phyloP scores from a whole-genome alignment of 1,140 invertebrate genomes.

The Trachymyrmex cornetzi region DNA sequence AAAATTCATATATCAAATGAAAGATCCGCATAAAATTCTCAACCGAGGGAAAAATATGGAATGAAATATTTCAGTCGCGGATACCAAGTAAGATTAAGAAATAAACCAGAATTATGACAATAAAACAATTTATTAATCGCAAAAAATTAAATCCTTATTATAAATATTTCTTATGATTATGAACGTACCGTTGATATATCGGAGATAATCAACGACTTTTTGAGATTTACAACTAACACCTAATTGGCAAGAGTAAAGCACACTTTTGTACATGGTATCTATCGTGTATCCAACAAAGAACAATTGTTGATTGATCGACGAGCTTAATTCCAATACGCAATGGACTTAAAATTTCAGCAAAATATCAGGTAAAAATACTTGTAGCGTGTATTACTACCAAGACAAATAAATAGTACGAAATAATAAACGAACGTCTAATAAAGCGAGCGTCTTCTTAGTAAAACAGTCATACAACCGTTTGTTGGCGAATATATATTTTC shows the following conservation, averaged over 20 bases:
- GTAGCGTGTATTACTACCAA: background rate
- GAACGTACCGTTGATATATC: slow-evolving; percentile 47
- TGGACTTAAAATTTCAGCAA: background rate
- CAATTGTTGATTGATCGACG: slow-evolving; percentile 63
- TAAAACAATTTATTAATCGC: slow-evolving; percentile 1
- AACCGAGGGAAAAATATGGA: background rate
- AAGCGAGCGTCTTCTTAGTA: background rate
- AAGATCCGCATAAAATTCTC: background rate
- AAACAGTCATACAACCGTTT: background rate
- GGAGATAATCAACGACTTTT: slow-evolving; percentile 42
- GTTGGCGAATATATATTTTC: slow-evolving; percentile 7
- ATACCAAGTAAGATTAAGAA: slow-evolving; percentile 10
- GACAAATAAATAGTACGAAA: slow-evolving; percentile 39
- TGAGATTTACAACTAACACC: slow-evolving; percentile 60
- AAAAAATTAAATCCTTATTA: slow-evolving; percentile 7
- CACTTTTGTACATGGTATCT: slow-evolving; percentile 83
- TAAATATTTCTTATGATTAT: slow-evolving; percentile 23
- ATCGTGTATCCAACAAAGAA: slow-evolving; percentile 74
- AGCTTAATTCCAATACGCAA: slow-evolving; percentile 53
- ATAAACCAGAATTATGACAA: slow-evolving; percentile 30
- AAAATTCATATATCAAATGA: background rate
- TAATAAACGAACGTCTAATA: slow-evolving; percentile 15
- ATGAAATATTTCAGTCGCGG: background rate
- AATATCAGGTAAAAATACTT: slow-evolving; percentile 20
- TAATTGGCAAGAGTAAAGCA: slow-evolving; percentile 84